phyloP scores from a whole-genome alignment of 2,888 invertebrate genomes.

The Poecilobothrus nobilitatus region DNA sequence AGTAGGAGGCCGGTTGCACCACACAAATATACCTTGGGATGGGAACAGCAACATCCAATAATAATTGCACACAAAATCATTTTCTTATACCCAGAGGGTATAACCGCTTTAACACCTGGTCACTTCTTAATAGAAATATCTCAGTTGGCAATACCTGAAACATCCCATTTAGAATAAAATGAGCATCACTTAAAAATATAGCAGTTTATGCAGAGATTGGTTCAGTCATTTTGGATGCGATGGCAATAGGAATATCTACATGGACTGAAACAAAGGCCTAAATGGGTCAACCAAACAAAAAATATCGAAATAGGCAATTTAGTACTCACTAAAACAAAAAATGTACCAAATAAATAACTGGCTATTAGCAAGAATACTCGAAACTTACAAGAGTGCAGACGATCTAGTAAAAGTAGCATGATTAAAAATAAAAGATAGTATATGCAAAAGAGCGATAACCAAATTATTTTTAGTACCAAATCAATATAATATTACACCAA shows the following conservation, averaged over 20 bases:
- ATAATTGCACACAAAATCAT: neutral
- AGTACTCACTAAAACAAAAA: neutral
- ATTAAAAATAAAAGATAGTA: neutral
- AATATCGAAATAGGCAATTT: neutral
- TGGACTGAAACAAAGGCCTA: slow-evolving; percentile 21
- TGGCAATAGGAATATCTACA: slow-evolving; percentile 26
- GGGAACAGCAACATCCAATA: neutral
- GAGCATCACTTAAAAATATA: slow-evolving; percentile 18
- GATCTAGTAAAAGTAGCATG: neutral
- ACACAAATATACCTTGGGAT: neutral
- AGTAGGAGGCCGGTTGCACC: neutral
- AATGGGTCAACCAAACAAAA: neutral
- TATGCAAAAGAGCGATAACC: neutral
- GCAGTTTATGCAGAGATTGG: slow-evolving; percentile 24
- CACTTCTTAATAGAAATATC: neutral
- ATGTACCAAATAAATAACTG: neutral
- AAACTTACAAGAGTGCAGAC: neutral
- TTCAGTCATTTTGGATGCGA: slow-evolving; percentile 25
- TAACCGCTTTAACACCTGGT: neutral
- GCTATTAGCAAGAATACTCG: neutral
- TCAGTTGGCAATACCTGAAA: neutral
- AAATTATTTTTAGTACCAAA: neutral
- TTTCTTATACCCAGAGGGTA: neutral
- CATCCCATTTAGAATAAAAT: neutral
- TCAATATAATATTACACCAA: no score